Evolutionary conservation across 2,888 invertebrate genomes (phyloP).

Genomic region (Aporophyla nigra): DNA sequence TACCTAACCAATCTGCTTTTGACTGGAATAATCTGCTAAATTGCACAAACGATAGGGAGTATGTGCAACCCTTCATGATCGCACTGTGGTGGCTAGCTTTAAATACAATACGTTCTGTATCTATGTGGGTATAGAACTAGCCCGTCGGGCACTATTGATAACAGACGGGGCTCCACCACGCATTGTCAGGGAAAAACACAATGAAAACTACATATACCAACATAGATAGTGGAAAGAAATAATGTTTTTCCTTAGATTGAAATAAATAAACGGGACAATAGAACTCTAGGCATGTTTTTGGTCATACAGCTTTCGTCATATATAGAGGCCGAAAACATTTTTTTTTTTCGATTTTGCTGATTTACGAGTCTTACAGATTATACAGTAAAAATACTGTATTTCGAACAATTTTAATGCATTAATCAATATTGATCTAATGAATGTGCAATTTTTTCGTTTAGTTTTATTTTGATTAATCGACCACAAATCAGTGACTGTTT

Average conservation of each 20-base stretch:
- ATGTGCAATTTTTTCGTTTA: no score
- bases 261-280: constrained; percentile 25
- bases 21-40: constrained; percentile 54
- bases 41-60: constrained; percentile 51
- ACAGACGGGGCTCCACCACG: constrained; percentile 40
- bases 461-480: no score
- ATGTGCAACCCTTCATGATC: constrained; percentile 53
- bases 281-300: constrained; percentile 6
- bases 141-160: constrained; percentile 59
- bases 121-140: constrained; percentile 10
- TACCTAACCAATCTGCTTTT: constrained; percentile 13
- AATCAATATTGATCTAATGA: no score
- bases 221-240: constrained; percentile 21
- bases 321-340: no score
- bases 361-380: no score
- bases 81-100: constrained; percentile 49
- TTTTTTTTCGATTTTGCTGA: no score
- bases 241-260: constrained; percentile 18
- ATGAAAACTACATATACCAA: constrained; percentile 31
- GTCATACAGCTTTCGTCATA: neutral
- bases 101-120: constrained; percentile 48
- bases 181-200: constrained; percentile 55
- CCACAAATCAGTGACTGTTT: no score
- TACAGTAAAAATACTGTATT: no score
- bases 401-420: no score